These are phyloP conservation scores for Pyrrhia umbra DNA, from an alignment of 2,888 invertebrate genomes.

Conservation along the genomic window DNA sequence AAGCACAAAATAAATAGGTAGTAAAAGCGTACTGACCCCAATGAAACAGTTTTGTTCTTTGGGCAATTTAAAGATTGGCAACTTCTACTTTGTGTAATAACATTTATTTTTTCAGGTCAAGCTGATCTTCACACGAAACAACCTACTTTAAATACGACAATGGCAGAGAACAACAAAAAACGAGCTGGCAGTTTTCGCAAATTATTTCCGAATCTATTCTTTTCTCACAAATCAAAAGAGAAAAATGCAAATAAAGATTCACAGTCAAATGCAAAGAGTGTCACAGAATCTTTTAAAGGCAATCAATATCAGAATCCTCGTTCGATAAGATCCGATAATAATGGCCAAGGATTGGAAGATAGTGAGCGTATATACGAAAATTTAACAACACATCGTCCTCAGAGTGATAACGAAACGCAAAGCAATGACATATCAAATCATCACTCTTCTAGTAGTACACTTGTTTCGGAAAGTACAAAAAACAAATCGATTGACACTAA, in stretches of 20 bases:
- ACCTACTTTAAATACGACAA: conserved; percentile 63
- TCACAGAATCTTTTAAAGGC: conserved; percentile 68
- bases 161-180: conserved; percentile 81
- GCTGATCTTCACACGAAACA: neutral
- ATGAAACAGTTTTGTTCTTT: neutral
- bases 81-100: neutral
- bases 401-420: conserved; percentile 66
- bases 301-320: conserved; percentile 83
- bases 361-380: conserved; percentile 85
- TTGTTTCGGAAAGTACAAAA: conserved; percentile 81
- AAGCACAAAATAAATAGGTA: too few relatives aligned
- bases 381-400: conserved; percentile 68
- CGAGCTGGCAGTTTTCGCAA: conserved; percentile 81
- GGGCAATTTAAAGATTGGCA: neutral
- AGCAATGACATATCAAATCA: conserved; percentile 72
- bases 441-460: conserved; percentile 83
- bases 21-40: too few relatives aligned
- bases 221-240: conserved; percentile 78
- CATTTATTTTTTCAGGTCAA: conserved; percentile 47
- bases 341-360: conserved; percentile 63
- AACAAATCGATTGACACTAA: conserved; percentile 58
- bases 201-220: conserved; percentile 82
- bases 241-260: conserved; percentile 68
- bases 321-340: conserved; percentile 70
- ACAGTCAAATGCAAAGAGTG: conserved; percentile 56